Evolutionary conservation across 2,113 vertebrate genomes (phyloP).

Genomic region (Festucalex cinctus): DNA sequence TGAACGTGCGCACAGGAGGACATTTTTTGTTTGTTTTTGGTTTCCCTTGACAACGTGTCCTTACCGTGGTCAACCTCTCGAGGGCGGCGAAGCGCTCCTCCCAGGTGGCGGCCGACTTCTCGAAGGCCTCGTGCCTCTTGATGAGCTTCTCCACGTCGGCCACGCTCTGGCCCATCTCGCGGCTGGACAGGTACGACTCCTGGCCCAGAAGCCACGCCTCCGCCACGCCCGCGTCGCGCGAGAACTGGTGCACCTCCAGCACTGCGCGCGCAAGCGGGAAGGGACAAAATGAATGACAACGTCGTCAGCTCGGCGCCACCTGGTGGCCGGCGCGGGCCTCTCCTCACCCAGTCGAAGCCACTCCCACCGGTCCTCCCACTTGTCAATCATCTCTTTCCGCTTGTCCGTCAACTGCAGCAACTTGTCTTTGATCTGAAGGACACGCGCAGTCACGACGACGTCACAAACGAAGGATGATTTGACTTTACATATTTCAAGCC

Average conservation of each 20-base stretch:
- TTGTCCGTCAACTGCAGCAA: conserved; percentile 90
- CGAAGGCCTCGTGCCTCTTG: conserved; percentile 96
- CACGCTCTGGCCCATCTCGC: conserved; percentile 91
- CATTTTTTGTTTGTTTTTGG: too few relatives aligned
- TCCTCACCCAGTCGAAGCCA: conserved; percentile 94
- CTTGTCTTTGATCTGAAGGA: conserved; percentile 87
- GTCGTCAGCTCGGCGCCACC: background rate
- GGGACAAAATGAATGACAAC: too few relatives aligned
- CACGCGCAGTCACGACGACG: too few relatives aligned
- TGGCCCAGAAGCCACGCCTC: conserved; percentile 96
- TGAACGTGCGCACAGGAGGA: conserved; percentile 24
- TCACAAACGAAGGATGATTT: too few relatives aligned
- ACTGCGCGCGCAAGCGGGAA: conserved; percentile 35
- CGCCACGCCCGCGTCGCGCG: conserved; percentile 91
- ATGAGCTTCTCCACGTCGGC: conserved; percentile 98
- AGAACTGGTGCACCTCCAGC: conserved; percentile 74
- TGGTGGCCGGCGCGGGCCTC: too few relatives aligned
- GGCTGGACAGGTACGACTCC: conserved; percentile 93
- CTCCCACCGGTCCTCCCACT: conserved; percentile 94
- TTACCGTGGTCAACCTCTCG: conserved; percentile 94
- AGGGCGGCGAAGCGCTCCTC: conserved; percentile 93
- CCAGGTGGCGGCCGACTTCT: conserved; percentile 98
- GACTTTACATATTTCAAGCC: too few relatives aligned
- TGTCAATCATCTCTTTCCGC: conserved; percentile 97
- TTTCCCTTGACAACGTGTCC: too few relatives aligned